Evolutionary conservation across 2,888 invertebrate genomes (phyloP), one percentile per base, ranked within the genome.

Genomic region (Epinotia brunnichana): DNA sequence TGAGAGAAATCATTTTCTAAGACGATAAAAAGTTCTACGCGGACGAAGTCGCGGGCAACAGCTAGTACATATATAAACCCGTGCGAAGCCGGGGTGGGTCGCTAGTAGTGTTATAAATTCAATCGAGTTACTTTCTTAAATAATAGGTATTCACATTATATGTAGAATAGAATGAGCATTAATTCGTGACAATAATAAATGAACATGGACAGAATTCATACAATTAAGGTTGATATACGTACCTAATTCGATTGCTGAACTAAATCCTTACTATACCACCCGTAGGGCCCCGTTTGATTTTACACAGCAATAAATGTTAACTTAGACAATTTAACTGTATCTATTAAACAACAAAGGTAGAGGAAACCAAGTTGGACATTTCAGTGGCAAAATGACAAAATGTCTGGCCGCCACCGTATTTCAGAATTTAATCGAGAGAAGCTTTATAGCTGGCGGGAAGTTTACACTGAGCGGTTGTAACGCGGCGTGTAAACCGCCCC

Each of bases 371-470:
- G 24, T 44, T 21, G 24, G 56, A 66, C 29, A 60, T 29, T 60
- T 54, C 29, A 35, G 60, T 60, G 44, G 64, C 39, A 53, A 51
- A 64, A 64, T 70, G 64, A 64, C 19, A 57, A 70, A 70, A 64
- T 39, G 59, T 39, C 59, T 64, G 5, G 59, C 53, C 53, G 64
- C 64, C 41, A 66, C 66, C 53, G 59, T 66, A 64, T 41, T 54
- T 41, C 59, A 54, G 53, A 60, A 66, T 60, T 60, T 66, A 71
- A 53, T 60, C 60, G 39, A 60, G 41, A 35, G 41, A 53, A 19
- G 70, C 24, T 71, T 60, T 66, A 66, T 60, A 15, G 70, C 15
- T 41, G n/a, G 10, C 29, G n/a, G 7, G n/a, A 64, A n/a, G 66
- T 66, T 60, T 60, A 60, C 59, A 71, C 15, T 15, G 39, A 63